phyloP scores from a whole-genome alignment of 2,888 invertebrate genomes.

The Masnerella sp. region DNA sequence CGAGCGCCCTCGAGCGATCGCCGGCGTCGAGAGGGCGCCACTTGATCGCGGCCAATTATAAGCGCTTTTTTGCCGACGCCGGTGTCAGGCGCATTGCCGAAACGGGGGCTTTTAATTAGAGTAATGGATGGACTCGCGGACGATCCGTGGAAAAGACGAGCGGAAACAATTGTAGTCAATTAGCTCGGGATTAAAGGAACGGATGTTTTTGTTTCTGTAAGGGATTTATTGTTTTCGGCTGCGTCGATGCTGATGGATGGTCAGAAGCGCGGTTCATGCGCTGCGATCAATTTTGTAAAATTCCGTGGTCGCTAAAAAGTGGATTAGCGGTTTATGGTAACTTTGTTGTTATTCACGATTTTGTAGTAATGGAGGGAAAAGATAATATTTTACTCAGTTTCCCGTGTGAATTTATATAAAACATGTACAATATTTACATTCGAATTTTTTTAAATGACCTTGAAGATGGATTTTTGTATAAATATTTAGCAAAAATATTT shows the following conservation, averaged over 20 bases:
- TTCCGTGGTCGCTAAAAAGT: background rate
- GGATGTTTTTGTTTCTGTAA: constrained; percentile 6
- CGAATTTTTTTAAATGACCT: background rate
- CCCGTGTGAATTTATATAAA: too few relatives aligned
- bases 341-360: background rate
- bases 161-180: constrained; percentile 40
- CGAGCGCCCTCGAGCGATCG: constrained; percentile 28
- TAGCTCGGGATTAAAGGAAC: constrained; percentile 16
- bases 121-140: constrained; percentile 33
- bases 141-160: constrained; percentile 17
- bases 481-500: too few relatives aligned
- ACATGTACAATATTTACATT: too few relatives aligned
- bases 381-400: too few relatives aligned
- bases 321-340: background rate
- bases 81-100: constrained; percentile 18
- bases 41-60: constrained; percentile 40
- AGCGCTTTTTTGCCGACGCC: constrained; percentile 6
- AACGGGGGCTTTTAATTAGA: constrained; percentile 34
- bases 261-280: background rate
- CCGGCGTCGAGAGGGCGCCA: constrained; percentile 10
- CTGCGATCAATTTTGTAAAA: too few relatives aligned
- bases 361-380: too few relatives aligned
- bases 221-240: constrained; percentile 5
- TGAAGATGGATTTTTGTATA: background rate
- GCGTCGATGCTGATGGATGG: constrained; percentile 13